phyloP scores from a whole-genome alignment of 2,797 vertebrate genomes.

The Cossypha heuglini region DNA sequence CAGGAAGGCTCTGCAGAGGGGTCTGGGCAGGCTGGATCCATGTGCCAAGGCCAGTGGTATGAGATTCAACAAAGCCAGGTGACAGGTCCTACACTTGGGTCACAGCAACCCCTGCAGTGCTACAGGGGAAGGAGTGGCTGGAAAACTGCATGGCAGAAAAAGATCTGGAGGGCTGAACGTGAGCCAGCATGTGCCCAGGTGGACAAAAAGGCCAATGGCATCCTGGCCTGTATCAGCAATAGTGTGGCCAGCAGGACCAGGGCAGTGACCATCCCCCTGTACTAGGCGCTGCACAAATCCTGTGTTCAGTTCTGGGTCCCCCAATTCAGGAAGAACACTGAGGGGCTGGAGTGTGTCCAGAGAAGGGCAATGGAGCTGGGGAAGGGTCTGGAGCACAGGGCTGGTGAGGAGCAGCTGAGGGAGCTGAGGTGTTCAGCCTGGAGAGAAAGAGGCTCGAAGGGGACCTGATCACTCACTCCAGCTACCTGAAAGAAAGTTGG shows the following conservation, averaged over 20 bases:
- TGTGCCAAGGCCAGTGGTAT: accelerated
- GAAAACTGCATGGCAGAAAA: not conserved
- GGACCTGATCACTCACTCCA: not conserved
- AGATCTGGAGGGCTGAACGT: not conserved
- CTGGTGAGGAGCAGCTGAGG: not conserved
- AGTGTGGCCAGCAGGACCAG: not conserved
- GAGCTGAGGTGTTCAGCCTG: not conserved
- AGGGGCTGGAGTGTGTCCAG: not conserved
- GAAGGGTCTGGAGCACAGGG: not conserved
- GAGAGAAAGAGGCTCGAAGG: not conserved
- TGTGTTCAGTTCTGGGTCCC: not conserved
- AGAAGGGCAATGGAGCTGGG: accelerated
- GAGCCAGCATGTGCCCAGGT: not conserved
- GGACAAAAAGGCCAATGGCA: not conserved
- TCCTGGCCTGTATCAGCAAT: not conserved
- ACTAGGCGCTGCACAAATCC: accelerated
- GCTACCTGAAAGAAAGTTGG: not conserved
- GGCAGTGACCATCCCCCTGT: not conserved
- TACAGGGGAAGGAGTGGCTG: not conserved
- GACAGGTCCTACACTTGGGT: not conserved
- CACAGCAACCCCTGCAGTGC: not conserved
- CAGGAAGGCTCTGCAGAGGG: not conserved
- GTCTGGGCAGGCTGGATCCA: not conserved
- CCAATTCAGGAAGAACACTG: not conserved
- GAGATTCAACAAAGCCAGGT: not conserved